Evolutionary conservation across 2,888 invertebrate genomes (phyloP), one percentile per base, ranked within the genome.

Genomic region (Sphaerophoria taeniata): DNA sequence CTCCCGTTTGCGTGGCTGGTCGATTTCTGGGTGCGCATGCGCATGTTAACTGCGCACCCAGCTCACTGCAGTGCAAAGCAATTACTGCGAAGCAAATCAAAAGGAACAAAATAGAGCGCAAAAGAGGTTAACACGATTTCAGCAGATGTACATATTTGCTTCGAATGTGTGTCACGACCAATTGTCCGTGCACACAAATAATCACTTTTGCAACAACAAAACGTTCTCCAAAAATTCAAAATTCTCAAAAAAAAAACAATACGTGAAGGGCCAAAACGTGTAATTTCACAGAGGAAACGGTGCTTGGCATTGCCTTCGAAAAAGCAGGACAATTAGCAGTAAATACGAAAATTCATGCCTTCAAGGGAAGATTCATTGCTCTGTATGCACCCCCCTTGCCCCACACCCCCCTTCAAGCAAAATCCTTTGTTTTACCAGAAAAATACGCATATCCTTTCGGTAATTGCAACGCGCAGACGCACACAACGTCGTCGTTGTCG

Each of bases 261-360:
- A 58, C 16, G 24, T 58, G 72, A 72, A 45, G 72, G 74, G 84
- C 55, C 76, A 55, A 85, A 85, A 76, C 73, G 70, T 81, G 85
- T 81, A 85, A 77, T 85, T 85, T 85, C 71, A 81, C 85, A 85
- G 85, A 85, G 60, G 60, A 60, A 60, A 85, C 85, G 76, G 85
- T 81, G 81, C 76, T 75, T 75, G 55, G 72, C 43, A 69, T 49
- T 77, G 73, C 85, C 84, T 70, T 69, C 58, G 45, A 78, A 85
- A 24, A 24, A 85, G 56, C 77, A 71, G 53, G 55, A 70, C 84
- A 76, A 82, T 77, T 75, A 81, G 83, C 77, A 79, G 82, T 80
- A 87, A 87, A 87, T 73, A 85, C 79, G 58, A 87, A 79, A 87
- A 86, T 79, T 83, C 87, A 84, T 82, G 78, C 75, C 81, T 74